Base-by-base conservation (phyloP, 2,113 vertebrate species). In the Macquaria australasica region DNA sequence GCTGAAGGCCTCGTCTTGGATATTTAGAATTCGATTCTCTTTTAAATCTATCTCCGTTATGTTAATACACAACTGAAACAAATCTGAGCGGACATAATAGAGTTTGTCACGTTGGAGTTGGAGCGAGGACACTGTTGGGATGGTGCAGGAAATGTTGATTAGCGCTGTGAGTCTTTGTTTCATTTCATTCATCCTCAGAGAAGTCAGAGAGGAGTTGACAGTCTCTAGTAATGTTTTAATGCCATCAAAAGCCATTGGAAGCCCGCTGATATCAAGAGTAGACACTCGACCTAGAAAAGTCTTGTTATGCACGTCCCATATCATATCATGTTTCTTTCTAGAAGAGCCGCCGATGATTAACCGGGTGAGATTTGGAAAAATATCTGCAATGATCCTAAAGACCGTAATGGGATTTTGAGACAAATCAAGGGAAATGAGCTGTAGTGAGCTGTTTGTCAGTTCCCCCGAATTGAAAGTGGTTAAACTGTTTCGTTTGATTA, bases 121-220 rank as follows among this genome's bases (percentile, higher is more conserved):
- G 58, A 97, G 78, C 6, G 37, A 56, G 11, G 82, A 91, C 73
- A 94, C 25, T 1, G 91, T 87, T 67, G 94, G 92, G 73, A 95
- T 89, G 51, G 90, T 79, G 81, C 96, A 97, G 82, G 94, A 91
- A 37, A 93, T 48, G 45, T 90, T 90, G 45, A 95, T 85, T n/a
- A 96, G 77, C 25, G 21, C 59, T 23, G 55, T 48, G 2, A 91
- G 73, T 39, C 85, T 73, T 0, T 41, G 8, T 53, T 56, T 39
- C 76, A 95, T 92, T 25, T 77, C 14, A 39, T 92, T 90, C 82
- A 97, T 77, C 75, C 77, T 91, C 64, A 96, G 86, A 67, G 81
- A 28, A 4, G 74, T 82, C 66, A 94, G 88, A 0, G 76, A 93
- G 21, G 87, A 83, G 68, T 92, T 95, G 39, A 96, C 77, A 8